phyloP scores from a whole-genome alignment of 1,140 invertebrate genomes.

The Neotoxoptera formosana region DNA sequence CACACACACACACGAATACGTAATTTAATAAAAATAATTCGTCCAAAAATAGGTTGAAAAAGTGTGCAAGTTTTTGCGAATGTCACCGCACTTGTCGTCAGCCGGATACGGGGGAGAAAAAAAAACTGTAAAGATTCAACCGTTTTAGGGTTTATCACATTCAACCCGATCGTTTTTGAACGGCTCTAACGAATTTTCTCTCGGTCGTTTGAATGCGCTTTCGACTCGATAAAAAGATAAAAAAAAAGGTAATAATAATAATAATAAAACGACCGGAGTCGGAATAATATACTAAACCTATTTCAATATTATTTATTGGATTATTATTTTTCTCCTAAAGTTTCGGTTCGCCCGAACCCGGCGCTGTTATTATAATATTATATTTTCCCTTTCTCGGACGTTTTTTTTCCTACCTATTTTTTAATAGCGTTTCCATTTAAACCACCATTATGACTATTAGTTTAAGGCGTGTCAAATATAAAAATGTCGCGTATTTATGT shows the following conservation, averaged over 20 bases:
- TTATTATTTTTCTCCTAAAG: neutral
- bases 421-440: neutral
- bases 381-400: neutral
- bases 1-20: too few species aligned
- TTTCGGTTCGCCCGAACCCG: neutral
- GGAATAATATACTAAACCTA: neutral
- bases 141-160: neutral
- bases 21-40: constrained; percentile 31
- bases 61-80: neutral
- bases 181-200: neutral
- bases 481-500: neutral
- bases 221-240: neutral
- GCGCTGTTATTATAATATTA: too few species aligned
- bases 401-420: neutral
- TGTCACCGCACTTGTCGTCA: too few species aligned
- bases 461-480: neutral
- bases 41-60: neutral
- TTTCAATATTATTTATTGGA: neutral
- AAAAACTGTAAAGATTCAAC: neutral
- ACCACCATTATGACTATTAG: neutral
- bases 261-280: neutral
- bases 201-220: neutral
- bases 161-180: neutral
- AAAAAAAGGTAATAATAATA: neutral
- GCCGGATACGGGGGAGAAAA: too few species aligned